Evolutionary conservation across 2,888 invertebrate genomes (phyloP), one percentile per base, ranked within the genome.

Genomic region (Linyphia triangularis): DNA sequence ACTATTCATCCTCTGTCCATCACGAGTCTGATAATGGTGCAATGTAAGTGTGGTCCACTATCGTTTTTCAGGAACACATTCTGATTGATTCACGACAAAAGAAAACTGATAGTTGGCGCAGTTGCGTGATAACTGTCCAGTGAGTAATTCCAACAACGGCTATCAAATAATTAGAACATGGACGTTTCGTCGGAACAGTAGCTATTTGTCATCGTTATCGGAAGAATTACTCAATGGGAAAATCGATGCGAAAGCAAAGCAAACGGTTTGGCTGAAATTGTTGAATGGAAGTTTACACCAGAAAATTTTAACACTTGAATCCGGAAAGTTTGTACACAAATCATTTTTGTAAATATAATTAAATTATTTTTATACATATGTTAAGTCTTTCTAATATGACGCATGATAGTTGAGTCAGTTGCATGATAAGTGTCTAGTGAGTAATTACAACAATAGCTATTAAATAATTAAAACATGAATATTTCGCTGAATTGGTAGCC

Each of bases 101-200:
- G 65, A 43, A 51, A 79, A 65, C 78, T 43, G 65, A 79, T 67
- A 79, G 67, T 37, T 43, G 40, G 51, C 51, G 37, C 67, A 19
- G 30, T 67, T 65, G 43, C 78, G 67, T 79, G 78, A 79, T 65
- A 51, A 79, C 65, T 51, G 78, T 63, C 67, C 16, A 13, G 65
- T 13, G 30, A 79, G 65, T 65, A 51, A 79, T 79, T 61, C 78
- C 30, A 43, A 51, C 65, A 65, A 28, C 65, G 22, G 10, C 51
- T 67, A 67, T 79, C 78, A 79, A 67, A 79, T 79, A 65, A 79
- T 79, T 79, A 67, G 51, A 67, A 67, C 78, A 79, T 67, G 51
- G 63, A 37, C 19, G 63, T 51, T 63, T 67, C 77, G 51, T 28
- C 51, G 30, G 59, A 43, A 67, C 65, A 63, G 61, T 51, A 67